A percentile compares a stretch with the other conserved stretches of the same genome.
These are phyloP conservation scores for Chamaea fasciata DNA, from an alignment of 2,113 vertebrate genomes.

Conservation along the genomic window DNA sequence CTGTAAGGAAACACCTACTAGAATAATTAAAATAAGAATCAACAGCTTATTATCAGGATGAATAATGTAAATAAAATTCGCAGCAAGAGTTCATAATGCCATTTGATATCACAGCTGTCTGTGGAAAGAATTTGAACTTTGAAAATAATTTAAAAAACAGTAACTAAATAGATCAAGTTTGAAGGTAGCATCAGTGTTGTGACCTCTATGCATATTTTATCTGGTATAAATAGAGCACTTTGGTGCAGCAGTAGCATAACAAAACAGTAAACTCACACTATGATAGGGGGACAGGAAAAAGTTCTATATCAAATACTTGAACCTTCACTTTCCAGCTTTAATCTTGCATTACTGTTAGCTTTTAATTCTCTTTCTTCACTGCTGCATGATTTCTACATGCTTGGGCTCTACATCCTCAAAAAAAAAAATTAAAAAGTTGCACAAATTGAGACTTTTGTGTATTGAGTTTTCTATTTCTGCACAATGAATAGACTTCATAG, in stretches of 20 bases:
- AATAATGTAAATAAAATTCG: not conserved
- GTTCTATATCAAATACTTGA: not conserved
- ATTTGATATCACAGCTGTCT: not conserved
- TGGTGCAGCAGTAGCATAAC: not conserved
- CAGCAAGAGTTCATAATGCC: not conserved
- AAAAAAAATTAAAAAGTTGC: not conserved
- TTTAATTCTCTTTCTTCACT: not conserved
- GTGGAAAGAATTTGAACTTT: not conserved
- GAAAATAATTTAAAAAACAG: not conserved
- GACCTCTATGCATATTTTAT: not conserved
- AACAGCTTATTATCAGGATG: not conserved
- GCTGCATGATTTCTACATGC: not conserved
- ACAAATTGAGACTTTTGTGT: not conserved
- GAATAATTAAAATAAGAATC: not conserved
- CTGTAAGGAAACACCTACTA: not conserved
- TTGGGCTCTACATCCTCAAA: not conserved
- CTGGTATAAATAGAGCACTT: not conserved
- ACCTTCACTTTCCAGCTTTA: not conserved
- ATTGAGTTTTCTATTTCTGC: not conserved
- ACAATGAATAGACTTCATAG: not conserved
- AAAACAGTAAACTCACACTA: not conserved
- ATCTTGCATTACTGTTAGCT: not conserved
- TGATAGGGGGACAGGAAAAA: not conserved
- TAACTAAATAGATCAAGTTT: not conserved
- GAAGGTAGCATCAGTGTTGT: not conserved